Conservation (phyloP, 2,888 invertebrate genomes). For the Neoscelio sp. region DNA sequence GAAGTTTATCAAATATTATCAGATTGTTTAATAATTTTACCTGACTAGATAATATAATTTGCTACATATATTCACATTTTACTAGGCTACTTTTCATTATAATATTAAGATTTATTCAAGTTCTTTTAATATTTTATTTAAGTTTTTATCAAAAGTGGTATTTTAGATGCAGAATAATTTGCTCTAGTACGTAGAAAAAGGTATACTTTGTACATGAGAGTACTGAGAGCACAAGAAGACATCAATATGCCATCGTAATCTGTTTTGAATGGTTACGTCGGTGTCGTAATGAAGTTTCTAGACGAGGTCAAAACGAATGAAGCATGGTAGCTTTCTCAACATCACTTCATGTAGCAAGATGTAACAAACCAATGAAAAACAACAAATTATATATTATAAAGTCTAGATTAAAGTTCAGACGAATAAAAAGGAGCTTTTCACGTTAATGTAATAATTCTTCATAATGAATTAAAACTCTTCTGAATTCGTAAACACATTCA, state of each 20-base stretch:
- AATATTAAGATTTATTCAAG: no score
- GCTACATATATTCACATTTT: no score
- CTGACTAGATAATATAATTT: no score
- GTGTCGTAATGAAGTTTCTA: slow-evolving; percentile 63
- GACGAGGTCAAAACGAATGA: slow-evolving; percentile 61
- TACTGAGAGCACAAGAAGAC: slow-evolving; percentile 24
- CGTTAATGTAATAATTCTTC: no score
- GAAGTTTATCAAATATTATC: no score
- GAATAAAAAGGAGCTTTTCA: no score
- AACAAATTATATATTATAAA: slow-evolving; percentile 11
- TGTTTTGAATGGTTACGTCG: slow-evolving; percentile 58
- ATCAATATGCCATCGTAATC: slow-evolving; percentile 55
- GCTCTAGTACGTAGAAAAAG: not conserved
- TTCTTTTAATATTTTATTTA: no score
- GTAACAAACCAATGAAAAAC: slow-evolving; percentile 30
- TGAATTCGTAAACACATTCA: no score
- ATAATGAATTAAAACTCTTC: no score
- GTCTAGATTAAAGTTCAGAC: slow-evolving; percentile 12
- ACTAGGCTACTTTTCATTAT: no score
- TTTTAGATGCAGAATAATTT: not conserved
- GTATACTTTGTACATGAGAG: not conserved
- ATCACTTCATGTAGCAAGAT: slow-evolving; percentile 36
- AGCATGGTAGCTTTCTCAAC: slow-evolving; percentile 55
- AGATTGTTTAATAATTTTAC: no score
- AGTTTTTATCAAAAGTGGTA: no score